Evolutionary conservation across 2,113 vertebrate genomes (phyloP).

Genomic region (Morphnarchus princeps): DNA sequence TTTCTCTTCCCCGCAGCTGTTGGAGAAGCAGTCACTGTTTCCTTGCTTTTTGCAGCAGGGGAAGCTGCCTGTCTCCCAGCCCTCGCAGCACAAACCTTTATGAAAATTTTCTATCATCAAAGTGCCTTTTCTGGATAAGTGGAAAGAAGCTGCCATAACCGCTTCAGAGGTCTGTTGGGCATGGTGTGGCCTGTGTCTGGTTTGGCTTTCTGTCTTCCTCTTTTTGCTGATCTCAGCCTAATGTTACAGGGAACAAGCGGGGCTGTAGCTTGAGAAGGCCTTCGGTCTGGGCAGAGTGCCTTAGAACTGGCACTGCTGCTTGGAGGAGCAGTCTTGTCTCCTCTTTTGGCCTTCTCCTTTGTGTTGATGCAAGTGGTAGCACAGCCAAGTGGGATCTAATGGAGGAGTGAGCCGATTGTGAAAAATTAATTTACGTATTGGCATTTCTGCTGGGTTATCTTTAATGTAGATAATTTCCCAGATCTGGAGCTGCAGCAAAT

Average conservation of each 20-base stretch:
- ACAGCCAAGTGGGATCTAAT: background rate
- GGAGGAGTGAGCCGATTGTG: background rate
- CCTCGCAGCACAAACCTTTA: accelerated
- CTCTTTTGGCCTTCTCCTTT: background rate
- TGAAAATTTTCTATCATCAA: background rate
- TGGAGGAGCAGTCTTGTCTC: background rate
- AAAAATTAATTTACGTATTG: background rate
- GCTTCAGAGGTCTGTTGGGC: background rate
- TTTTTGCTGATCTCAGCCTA: background rate
- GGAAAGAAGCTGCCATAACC: background rate
- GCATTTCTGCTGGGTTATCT: background rate
- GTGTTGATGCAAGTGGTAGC: background rate
- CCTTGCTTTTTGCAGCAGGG: background rate
- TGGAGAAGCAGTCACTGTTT: background rate
- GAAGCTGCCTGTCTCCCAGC: background rate
- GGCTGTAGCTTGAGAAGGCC: background rate
- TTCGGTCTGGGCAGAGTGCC: background rate
- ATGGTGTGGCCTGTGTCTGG: background rate
- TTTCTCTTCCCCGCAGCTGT: background rate
- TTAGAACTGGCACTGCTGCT: background rate
- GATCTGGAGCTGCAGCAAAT: background rate
- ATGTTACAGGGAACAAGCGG: background rate
- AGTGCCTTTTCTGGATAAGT: background rate
- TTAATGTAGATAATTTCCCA: background rate
- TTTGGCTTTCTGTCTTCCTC: background rate